Percentiles rank a stretch among this genome's conserved stretches.
phyloP scores from a whole-genome alignment of 2,888 invertebrate species.

The Myathropa florea region DNA sequence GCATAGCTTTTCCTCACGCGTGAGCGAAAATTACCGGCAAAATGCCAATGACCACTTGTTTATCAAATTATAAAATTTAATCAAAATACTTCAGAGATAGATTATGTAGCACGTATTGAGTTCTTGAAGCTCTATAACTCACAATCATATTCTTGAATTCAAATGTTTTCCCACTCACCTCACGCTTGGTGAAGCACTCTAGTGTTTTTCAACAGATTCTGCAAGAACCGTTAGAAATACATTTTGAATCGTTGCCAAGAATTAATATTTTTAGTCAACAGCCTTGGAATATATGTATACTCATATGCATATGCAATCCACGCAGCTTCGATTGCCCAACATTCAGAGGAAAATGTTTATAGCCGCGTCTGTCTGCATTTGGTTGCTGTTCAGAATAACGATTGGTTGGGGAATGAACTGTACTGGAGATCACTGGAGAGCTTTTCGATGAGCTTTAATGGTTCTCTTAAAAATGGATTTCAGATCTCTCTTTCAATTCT shows the following conservation, averaged over 20 bases:
- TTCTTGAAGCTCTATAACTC: background rate
- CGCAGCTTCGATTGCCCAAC: background rate
- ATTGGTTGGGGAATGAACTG: conserved; percentile 14
- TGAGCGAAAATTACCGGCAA: background rate
- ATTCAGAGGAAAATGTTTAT: background rate
- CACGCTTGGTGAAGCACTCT: background rate
- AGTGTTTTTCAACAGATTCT: background rate
- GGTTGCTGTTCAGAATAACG: background rate
- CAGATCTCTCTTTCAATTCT: background rate
- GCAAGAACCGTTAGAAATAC: background rate
- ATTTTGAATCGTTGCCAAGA: conserved; percentile 10
- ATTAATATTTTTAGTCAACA: background rate
- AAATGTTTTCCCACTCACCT: background rate
- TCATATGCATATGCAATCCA: background rate
- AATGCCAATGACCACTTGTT: background rate
- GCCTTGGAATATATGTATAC: background rate
- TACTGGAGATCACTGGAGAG: conserved; percentile 18
- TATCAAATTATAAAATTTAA: background rate
- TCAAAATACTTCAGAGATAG: background rate
- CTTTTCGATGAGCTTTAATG: background rate
- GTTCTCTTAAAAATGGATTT: background rate
- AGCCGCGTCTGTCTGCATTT: background rate
- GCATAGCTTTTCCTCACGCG: background rate
- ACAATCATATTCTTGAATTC: background rate
- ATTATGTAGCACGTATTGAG: background rate